Evolutionary conservation across 2,888 invertebrate genomes (phyloP).

Genomic region (Myopa testacea): DNA sequence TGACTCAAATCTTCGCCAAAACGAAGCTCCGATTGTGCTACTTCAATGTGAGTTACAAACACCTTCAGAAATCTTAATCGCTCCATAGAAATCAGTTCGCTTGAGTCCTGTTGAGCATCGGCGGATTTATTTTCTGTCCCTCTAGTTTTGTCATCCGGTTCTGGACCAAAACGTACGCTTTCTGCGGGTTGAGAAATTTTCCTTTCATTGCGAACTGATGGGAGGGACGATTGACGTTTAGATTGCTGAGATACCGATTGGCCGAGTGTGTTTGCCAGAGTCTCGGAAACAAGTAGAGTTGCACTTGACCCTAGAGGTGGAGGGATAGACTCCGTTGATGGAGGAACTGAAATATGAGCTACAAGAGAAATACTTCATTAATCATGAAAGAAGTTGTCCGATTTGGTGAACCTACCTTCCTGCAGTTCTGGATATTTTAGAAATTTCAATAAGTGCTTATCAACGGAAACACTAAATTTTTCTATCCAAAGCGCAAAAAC

Average conservation of each 20-base stretch:
- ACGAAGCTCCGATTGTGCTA: conserved; percentile 53
- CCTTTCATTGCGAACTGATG: conserved; percentile 49
- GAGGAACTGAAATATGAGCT: not conserved
- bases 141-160: conserved; percentile 60
- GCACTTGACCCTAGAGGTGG: not conserved
- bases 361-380: not conserved
- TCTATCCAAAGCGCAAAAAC: conserved; percentile 61
- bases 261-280: not conserved
- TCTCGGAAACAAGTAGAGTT: not conserved
- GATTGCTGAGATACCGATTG: conserved; percentile 38
- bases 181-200: conserved; percentile 63
- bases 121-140: conserved; percentile 17
- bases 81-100: not conserved
- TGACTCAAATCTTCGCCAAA: conserved; percentile 48
- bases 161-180: conserved; percentile 67
- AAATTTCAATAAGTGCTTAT: conserved; percentile 59
- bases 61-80: not conserved
- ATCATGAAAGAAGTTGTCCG: not conserved
- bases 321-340: not conserved
- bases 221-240: conserved; percentile 53
- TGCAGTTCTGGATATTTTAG: conserved; percentile 50
- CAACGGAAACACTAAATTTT: conserved; percentile 52
- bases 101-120: conserved; percentile 14
- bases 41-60: conserved; percentile 50
- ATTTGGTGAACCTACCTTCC: not conserved